Percentiles rank a stretch among this genome's conserved stretches.
These are phyloP conservation scores for Epinephelus lanceolatus DNA, from an alignment of 2,113 vertebrate species.

Conservation along the genomic window DNA sequence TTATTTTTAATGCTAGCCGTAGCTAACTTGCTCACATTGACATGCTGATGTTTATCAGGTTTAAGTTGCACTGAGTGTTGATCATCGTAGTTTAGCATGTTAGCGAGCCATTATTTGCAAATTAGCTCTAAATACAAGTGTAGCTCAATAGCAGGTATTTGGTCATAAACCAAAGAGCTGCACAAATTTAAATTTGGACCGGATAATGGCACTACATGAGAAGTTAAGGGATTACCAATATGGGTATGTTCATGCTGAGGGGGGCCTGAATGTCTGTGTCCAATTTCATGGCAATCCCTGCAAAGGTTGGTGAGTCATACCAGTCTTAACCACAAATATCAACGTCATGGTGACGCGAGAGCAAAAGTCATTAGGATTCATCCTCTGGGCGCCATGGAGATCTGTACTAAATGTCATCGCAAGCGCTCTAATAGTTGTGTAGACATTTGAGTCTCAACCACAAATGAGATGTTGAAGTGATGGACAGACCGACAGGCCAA, in stretches of 20 bases:
- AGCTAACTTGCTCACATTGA: not conserved
- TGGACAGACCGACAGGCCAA: too few species aligned
- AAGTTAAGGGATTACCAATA: too few species aligned
- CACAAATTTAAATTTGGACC: not conserved
- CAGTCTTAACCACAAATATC: not conserved
- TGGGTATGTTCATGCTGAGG: not conserved
- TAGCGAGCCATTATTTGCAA: not conserved
- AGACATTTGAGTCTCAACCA: too few species aligned
- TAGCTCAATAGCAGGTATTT: not conserved
- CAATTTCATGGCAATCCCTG: not conserved
- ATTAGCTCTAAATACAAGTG: not conserved
- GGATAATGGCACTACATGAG: not conserved
- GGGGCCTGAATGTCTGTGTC: not conserved
- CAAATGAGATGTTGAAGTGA: too few species aligned
- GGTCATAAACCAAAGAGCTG: not conserved
- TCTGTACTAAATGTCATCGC: too few species aligned
- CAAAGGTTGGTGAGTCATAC: not conserved
- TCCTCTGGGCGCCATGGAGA: too few species aligned
- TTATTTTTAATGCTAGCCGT: not conserved
- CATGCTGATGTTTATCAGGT: not conserved
- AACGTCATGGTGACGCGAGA: too few species aligned
- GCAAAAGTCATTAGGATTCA: too few species aligned
- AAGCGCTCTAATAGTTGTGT: too few species aligned
- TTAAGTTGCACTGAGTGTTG: not conserved
- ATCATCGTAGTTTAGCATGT: not conserved